Base-by-base conservation (phyloP, 30 jellyfish, hydroid and myxozoan genomes). In the Aurelia sp. region DNA sequence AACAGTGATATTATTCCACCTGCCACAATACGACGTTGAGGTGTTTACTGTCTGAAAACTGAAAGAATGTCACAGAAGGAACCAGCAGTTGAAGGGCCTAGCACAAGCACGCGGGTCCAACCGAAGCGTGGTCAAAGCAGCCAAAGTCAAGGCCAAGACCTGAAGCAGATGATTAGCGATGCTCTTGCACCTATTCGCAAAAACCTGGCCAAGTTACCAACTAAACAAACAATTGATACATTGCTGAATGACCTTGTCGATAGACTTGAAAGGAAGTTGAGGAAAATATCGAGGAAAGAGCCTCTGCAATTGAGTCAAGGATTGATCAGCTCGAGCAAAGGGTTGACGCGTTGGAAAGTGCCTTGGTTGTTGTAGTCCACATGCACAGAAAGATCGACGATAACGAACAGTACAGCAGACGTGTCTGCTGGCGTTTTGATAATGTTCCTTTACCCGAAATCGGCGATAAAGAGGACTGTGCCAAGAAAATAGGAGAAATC, bases 401-500 rank as follows among this genome's bases (percentile, higher is more conserved):
- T 2, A 35, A 62, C 9, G 79, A 78, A 38, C 89, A 78, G 53
- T 78, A 78, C 80, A 60, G 80, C 40, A 78, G 89, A 21, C 55
- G 89, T 20, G 58, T 44, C 64, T 78, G 80, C 69, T 57, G 62
- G 35, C 68, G 89, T 9, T 5, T 63, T 33, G 70, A 30, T 4
- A 78, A 63, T 18, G 70, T 78, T 16, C 89, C 80, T 65, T 62
- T 78, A 20, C 89, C 89, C 2, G 4, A 12, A 4, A 62, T 13
- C 33, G 89, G 55, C 8, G 21, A 30, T 17, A 61, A 63, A 71
- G 80, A 78, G 63, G 77, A 78, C 31, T 78, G 89, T 63, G 89
- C 4, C 8, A 62, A 78, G 12, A 78, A 78, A 71, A 21, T 63
- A 3, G 52, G 24, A 6, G 71, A 78, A 11, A 60, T 78, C 3